Base-by-base conservation (phyloP, 2,797 vertebrate genomes). In the Sebastes minor region DNA sequence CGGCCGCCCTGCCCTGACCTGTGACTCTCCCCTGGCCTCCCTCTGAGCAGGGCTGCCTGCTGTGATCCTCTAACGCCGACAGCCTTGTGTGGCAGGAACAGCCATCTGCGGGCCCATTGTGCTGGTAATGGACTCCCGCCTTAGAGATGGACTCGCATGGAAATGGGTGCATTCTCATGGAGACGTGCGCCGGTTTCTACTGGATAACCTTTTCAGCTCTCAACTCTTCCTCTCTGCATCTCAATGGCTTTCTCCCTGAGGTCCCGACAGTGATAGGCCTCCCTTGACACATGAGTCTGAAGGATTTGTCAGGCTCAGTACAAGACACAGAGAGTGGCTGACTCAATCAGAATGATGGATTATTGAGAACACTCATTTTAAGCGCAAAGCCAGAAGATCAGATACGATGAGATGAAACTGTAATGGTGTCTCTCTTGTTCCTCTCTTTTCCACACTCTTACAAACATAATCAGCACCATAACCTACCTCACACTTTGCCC, bases 71-170 rank as follows among this genome's bases (percentile, higher is more conserved):
- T 35, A 65, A 81, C 81, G 86, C 76, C 7, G 52, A 33, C 72
- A 60, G 83, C 64, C 83, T 46, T 75, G 72, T 84, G 85, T 18
- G 63, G 83, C 82, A 88, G 86, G 63, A 87, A 76, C 76, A 81
- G 83, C 87, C 91, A 92, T 91, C 89, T 93, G 91, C 87, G 80
- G 71, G 65, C 56, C 86, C 71, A 83, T 92, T 94, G 92, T 93
- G 82, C 88, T 90, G 91, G 66, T 92, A 91, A 90, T 86, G 82
- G 80, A 75, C 85, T 89, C 89, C 78, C 55, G 69, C 83, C 84
- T 86, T 69, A 38, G 74, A 89, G 86, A 92, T 86, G 80, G 83
- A 88, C 91, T 91, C 80, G 35, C 69, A 92, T 94, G 86, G 89
- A 92, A 94, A 94, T 88, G 80, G 73, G 6, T 72, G 86, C 63